phyloP scores from a whole-genome alignment of 2,888 invertebrate genomes.

The Camptogramma bilineatum region DNA sequence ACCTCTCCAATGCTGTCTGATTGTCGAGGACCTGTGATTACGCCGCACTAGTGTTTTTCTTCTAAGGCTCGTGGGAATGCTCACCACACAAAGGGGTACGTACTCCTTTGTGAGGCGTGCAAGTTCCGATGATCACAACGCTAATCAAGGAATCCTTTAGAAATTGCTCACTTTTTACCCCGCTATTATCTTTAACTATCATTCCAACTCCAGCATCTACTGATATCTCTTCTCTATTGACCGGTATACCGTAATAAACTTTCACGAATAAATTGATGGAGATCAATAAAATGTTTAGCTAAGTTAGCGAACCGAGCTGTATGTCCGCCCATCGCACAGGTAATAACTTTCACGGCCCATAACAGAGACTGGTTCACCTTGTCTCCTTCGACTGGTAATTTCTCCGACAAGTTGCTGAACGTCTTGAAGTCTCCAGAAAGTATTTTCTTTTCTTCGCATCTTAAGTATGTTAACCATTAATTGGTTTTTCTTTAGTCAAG shows the following conservation, averaged over 20 bases:
- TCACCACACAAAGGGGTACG: slow-evolving; percentile 48
- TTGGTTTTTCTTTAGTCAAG: slow-evolving; percentile 71
- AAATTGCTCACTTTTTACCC: slow-evolving; percentile 43
- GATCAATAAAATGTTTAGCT: slow-evolving; percentile 42
- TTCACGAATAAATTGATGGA: slow-evolving; percentile 37
- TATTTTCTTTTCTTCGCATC: slow-evolving; percentile 79
- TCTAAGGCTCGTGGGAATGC: slow-evolving; percentile 52
- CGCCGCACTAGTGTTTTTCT: slow-evolving; percentile 50
- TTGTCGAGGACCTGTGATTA: slow-evolving; percentile 59
- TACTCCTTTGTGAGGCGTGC: slow-evolving; percentile 31
- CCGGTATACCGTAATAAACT: slow-evolving; percentile 27
- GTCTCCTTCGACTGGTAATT: slow-evolving; percentile 69
- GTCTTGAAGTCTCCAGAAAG: slow-evolving; percentile 59
- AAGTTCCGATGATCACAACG: slow-evolving; percentile 37
- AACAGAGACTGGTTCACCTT: slow-evolving; percentile 72
- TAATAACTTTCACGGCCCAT: slow-evolving; percentile 78
- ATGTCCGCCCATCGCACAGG: slow-evolving; percentile 47
- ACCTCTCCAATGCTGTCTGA: slow-evolving; percentile 50
- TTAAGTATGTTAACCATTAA: slow-evolving; percentile 74
- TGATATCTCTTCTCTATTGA: slow-evolving; percentile 28
- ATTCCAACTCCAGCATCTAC: slow-evolving; percentile 20
- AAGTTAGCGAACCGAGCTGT: slow-evolving; percentile 46
- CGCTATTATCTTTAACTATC: slow-evolving; percentile 34
- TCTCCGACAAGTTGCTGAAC: slow-evolving; percentile 68
- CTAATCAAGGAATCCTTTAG: slow-evolving; percentile 39